Evolutionary conservation across 2,797 vertebrate species (phyloP).

Genomic region (Danio aesculapii): DNA sequence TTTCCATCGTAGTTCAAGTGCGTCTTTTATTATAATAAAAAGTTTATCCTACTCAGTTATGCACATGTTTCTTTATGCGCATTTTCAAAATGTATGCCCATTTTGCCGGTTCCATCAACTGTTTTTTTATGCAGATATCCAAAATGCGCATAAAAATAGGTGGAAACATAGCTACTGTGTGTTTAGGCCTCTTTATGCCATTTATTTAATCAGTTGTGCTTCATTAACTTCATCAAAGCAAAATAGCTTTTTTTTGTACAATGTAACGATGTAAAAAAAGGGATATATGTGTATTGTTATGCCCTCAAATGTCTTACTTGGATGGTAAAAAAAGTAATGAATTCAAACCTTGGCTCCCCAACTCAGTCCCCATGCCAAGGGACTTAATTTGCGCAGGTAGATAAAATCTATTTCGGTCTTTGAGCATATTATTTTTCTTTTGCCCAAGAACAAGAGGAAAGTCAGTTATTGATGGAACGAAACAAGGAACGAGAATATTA

Average conservation of each 20-base stretch:
- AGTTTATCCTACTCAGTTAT: too few relatives aligned
- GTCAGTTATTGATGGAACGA: conserved; percentile 31
- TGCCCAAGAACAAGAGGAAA: conserved; percentile 7
- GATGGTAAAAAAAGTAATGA: conserved; percentile 1
- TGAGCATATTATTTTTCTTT: conserved; percentile 16
- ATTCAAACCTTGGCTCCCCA: conserved; percentile 29
- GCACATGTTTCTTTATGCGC: too few relatives aligned
- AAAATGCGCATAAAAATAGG: too few relatives aligned
- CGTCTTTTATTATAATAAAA: too few relatives aligned
- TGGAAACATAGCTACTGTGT: too few relatives aligned
- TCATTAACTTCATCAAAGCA: conserved; percentile 8
- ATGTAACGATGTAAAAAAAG: not conserved
- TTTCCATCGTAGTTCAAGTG: too few relatives aligned
- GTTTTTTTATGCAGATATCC: too few relatives aligned
- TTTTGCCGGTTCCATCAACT: too few relatives aligned
- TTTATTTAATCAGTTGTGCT: conserved; percentile 5
- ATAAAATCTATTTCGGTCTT: conserved; percentile 51
- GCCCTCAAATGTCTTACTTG: conserved; percentile 10
- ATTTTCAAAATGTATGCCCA: too few relatives aligned
- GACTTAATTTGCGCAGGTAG: conserved; percentile 47
- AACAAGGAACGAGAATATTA: conserved; percentile 26
- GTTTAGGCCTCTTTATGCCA: not conserved
- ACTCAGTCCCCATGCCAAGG: conserved; percentile 42
- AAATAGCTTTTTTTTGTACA: too few relatives aligned
- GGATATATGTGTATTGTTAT: not conserved